Evolutionary conservation across 1,140 invertebrate genomes (phyloP), one percentile per base, ranked within the genome.

Genomic region (Coenobita brevimanus): DNA sequence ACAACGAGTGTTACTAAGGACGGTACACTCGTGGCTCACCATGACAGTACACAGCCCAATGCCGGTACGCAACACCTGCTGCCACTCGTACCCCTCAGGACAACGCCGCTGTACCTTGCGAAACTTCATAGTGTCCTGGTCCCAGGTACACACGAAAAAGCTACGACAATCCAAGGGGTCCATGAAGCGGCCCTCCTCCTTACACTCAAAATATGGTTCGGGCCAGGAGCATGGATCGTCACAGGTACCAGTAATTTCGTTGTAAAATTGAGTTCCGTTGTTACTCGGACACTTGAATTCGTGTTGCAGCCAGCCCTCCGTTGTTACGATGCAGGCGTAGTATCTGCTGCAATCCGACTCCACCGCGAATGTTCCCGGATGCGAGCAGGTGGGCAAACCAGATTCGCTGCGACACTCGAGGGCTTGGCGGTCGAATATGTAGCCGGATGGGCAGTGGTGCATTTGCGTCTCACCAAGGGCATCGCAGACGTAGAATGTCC

Each of bases 301-400:
- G 38, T 81, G 57, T 64, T 81, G 78, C 6, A 81, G 78, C 57
- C 57, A 81, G 8, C 78, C 78, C 13, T 64, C 33, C 38, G 13
- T 41, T 4, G 78, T 81, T 30, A 81, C 78, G 36, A 81, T 81
- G 36, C 78, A 81, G 57, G 36, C 43, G 30, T 81, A 81, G 57
- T 81, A 81, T 21, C 57, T 60, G 60, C 21, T 41, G 57, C 78
- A 81, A 57, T 81, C 78, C 33, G 30, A 27, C 15, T 24, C 15
- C 43, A 64, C 0, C 3, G 57, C 78, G 38, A 81, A 81, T 21
- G 38, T 64, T 6, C 78, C 78, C 1, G 78, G 78, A 3, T 17
- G 10, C n/a, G 38, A n/a, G 30, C 78, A 81, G 8, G 46, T 64
- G n/a, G 78, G 78, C 36, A 81, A 57, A 10, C 78, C 78, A 15